A percentile compares a stretch with the other conserved stretches of the same genome.
Conservation (phyloP, 2,113 vertebrate species). For the Pteruthius melanotis region DNA sequence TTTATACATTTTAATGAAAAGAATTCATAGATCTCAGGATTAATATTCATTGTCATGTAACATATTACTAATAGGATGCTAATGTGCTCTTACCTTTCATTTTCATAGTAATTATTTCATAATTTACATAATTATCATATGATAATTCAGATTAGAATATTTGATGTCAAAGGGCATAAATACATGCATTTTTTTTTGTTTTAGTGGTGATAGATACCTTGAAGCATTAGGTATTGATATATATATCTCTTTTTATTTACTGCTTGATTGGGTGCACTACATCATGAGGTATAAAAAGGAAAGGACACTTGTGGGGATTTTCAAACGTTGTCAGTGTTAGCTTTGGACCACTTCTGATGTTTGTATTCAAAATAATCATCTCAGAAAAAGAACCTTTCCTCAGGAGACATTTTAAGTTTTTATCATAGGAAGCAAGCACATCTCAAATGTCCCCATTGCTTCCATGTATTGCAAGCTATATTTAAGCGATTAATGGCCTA, state of each 20-base stretch:
- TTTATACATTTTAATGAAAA: conserved; percentile 4
- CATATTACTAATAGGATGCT: neutral
- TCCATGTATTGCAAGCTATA: neutral
- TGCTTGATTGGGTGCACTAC: neutral
- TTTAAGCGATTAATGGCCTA: neutral
- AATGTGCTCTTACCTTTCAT: conserved; percentile 34
- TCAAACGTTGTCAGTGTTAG: neutral
- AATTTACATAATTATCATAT: conserved; percentile 53
- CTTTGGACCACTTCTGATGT: neutral
- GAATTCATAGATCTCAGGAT: neutral
- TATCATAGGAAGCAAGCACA: neutral
- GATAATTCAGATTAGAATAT: conserved; percentile 29
- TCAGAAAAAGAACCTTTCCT: neutral
- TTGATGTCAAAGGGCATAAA: conserved; percentile 15
- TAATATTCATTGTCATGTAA: conserved; percentile 1
- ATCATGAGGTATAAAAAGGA: neutral
- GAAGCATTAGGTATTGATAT: neutral
- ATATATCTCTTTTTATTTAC: neutral
- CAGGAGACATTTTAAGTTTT: neutral
- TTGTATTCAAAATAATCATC: neutral
- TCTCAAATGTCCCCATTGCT: neutral
- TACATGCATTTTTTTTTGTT: neutral
- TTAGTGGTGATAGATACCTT: neutral
- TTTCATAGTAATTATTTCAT: conserved; percentile 11
- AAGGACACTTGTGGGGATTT: neutral